Evolutionary conservation across 2,888 invertebrate species (phyloP), one percentile per base, ranked within the genome.

Genomic region (Lithophane ornitopus): DNA sequence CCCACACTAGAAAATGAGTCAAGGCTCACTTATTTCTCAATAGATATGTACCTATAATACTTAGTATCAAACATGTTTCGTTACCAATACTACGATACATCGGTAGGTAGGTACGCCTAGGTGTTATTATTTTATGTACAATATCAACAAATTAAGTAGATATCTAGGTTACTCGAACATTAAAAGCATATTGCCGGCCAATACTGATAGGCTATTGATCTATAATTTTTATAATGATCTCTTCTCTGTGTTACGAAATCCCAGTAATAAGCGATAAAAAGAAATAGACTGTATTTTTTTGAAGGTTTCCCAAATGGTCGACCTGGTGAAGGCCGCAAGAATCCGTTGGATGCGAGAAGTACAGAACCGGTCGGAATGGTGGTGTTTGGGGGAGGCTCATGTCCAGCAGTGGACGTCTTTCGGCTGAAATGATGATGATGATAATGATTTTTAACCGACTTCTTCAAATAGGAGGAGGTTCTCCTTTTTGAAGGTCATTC

Each of bases 11-110:
- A 67, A 66, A 67, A 16, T 16, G 7, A 41, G 41, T 67, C 71
- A 71, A 71, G 68, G 22, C 41, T 71, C 16, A 44, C 26, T 54
- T 54, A 65, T 68, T 52, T 52, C 41, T 26, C 39, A 66, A 44
- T 59, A 22, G 4, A 34, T 34, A n/a, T n/a, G n/a, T n/a, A 34
- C 34, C 34, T 34, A 34, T 34, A 34, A 34, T 34, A 34, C 3
- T 34, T 34, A 34, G 34, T 28, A 39, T 39, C 26, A 11, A 8
- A 68, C 22, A 19, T 19, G 12, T 56, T 39, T 11, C 34, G 16
- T 16, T 54, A 39, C 19, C 26, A 46, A 65, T 14, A 6, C 12
- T 26, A 65, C 44, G 44, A 65, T 26, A 19, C 26, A 44, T 26
- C 19, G 7, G 12, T 46, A 26, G 9, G 22, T 49, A 66, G 22